Conservation (phyloP, 1,140 invertebrate genomes). For the Drosophila subpulchrella region DNA sequence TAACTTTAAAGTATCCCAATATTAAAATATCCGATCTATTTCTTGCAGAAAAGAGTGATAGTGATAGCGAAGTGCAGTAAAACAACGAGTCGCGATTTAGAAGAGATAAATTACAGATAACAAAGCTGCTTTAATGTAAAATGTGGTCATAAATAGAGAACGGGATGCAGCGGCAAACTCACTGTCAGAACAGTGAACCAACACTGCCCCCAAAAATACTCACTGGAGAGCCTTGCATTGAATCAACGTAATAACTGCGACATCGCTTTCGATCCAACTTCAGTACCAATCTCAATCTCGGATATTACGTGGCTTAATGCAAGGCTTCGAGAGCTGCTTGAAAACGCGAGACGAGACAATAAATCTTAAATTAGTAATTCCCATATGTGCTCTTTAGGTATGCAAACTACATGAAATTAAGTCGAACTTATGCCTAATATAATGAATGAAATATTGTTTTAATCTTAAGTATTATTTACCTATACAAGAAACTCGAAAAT, state of each 20-base stretch:
- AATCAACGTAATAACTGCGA: conserved; percentile 69
- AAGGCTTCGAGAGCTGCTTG: conserved; percentile 59
- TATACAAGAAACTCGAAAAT: conserved; percentile 49
- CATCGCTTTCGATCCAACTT: conserved; percentile 22
- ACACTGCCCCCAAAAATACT: conserved; percentile 35
- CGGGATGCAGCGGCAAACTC: conserved; percentile 49
- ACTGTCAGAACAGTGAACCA: conserved; percentile 66
- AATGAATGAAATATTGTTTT: conserved; percentile 69
- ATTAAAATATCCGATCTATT: background rate
- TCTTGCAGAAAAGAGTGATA: conserved; percentile 94
- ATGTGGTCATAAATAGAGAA: conserved; percentile 71
- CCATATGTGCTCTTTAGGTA: conserved; percentile 75
- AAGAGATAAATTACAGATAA: conserved; percentile 43
- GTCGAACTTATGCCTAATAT: conserved; percentile 76
- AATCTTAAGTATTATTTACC: conserved; percentile 81
- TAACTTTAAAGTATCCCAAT: background rate
- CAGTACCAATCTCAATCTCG: conserved; percentile 17
- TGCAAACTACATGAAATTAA: conserved; percentile 79
- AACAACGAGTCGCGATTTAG: conserved; percentile 63
- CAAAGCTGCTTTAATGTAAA: conserved; percentile 77
- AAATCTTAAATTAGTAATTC: conserved; percentile 53
- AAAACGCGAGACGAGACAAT: conserved; percentile 8
- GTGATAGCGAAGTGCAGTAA: conserved; percentile 95
- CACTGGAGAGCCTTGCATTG: conserved; percentile 77
- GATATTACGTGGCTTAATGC: conserved; percentile 81